A percentile compares a stretch with the other conserved stretches of the same genome.
phyloP scores from a whole-genome alignment of 2,797 vertebrate genomes.

The Rhabdomys pumilio region DNA sequence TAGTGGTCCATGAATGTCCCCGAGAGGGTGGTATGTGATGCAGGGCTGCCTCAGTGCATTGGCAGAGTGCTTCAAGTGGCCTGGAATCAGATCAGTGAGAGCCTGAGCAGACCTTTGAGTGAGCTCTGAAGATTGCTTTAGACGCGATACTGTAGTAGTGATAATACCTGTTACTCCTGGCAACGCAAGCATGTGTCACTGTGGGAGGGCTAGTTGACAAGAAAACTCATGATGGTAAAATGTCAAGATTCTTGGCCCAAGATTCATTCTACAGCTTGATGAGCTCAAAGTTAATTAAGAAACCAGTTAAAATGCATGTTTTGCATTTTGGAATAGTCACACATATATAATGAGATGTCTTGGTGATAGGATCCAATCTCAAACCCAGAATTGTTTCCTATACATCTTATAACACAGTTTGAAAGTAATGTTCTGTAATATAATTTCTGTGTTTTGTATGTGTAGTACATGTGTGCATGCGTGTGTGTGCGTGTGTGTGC shows the following conservation, averaged over 20 bases:
- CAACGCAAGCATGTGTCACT: neutral
- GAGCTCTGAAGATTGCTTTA: neutral
- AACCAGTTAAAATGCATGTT: neutral
- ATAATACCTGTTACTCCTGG: neutral
- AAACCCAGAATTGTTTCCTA: neutral
- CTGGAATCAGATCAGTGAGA: neutral
- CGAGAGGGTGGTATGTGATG: neutral
- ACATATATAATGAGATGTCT: neutral
- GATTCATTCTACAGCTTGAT: constrained; percentile 18
- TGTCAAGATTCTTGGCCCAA: neutral
- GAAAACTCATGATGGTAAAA: constrained; percentile 32
- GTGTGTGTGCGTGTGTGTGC: neutral
- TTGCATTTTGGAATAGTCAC: neutral
- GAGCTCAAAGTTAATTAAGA: constrained; percentile 35
- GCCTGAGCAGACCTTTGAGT: neutral
- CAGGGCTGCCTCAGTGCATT: neutral
- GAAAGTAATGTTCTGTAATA: neutral
- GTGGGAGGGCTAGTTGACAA: neutral
- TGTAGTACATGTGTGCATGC: neutral
- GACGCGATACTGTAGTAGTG: neutral
- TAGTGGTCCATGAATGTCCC: neutral
- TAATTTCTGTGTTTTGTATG: neutral
- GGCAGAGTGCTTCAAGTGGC: neutral
- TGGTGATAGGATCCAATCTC: neutral
- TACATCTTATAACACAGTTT: neutral